A percentile compares a stretch with the other conserved stretches of the same genome.
These are phyloP conservation scores for Aculops lycopersici DNA, from an alignment of 1,140 invertebrate genomes.

Conservation along the genomic window DNA sequence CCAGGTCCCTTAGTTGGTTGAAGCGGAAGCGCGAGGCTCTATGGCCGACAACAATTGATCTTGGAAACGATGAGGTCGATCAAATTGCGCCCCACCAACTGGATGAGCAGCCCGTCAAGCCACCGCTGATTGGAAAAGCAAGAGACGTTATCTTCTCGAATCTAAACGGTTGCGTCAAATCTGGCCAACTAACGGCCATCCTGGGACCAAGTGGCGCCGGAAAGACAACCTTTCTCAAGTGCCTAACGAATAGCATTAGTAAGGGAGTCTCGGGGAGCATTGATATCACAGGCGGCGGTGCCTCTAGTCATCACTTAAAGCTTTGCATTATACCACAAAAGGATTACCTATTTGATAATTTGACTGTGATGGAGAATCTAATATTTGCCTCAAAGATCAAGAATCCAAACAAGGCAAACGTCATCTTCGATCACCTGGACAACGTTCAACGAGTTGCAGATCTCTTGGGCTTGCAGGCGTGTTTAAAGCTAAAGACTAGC, in stretches of 20 bases:
- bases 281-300: neutral
- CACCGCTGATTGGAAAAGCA: neutral
- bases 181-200: constrained; percentile 4
- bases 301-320: neutral
- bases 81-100: neutral
- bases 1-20: neutral
- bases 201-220: constrained; percentile 6
- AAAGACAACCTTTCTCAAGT: constrained; percentile 6
- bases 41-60: neutral
- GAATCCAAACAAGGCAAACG: too few relatives aligned
- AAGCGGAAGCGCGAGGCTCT: too few relatives aligned
- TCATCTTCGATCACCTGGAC: neutral
- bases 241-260: neutral
- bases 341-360: neutral
- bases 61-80: neutral
- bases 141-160: constrained; percentile 9
- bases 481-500: constrained; percentile 36
- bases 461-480: constrained; percentile 36
- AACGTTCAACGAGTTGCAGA: constrained; percentile 1
- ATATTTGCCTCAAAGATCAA: constrained; percentile 1
- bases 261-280: neutral
- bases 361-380: neutral
- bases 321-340: neutral
- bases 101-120: neutral
- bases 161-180: constrained; percentile 19